These are phyloP conservation scores for Lamellibrachia luymesi DNA, from an alignment of 1,140 invertebrate genomes.

Conservation along the genomic window DNA sequence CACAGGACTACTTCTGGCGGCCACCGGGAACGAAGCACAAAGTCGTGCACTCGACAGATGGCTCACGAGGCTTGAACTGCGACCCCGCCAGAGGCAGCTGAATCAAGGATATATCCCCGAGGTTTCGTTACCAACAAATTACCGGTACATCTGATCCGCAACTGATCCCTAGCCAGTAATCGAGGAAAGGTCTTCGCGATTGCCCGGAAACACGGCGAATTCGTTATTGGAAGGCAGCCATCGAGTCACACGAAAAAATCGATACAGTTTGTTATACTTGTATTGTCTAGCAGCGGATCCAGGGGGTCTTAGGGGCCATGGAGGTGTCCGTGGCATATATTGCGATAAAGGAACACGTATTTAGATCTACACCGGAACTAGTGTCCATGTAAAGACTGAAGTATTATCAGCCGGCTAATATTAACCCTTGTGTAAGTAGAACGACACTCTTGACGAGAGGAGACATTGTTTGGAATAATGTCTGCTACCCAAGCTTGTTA, in stretches of 20 bases:
- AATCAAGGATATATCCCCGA: neutral
- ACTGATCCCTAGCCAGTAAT: neutral
- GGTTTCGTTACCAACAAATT: slow-evolving; percentile 5
- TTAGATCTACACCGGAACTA: no score
- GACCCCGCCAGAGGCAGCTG: neutral
- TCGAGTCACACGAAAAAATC: neutral
- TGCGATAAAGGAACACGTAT: no score
- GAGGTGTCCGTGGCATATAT: no score
- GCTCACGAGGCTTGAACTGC: neutral
- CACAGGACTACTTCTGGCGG: neutral
- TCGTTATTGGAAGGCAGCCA: neutral
- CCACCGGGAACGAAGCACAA: neutral
- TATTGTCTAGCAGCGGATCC: neutral
- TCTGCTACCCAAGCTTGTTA: neutral
- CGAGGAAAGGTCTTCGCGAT: neutral
- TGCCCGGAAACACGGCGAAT: neutral
- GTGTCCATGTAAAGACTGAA: no score
- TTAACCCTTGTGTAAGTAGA: no score
- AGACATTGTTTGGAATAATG: neutral
- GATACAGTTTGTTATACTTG: neutral
- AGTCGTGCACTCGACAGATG: neutral
- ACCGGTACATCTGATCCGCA: neutral
- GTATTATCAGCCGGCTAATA: no score
- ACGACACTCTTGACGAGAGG: neutral
- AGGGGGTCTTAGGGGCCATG: no score